phyloP scores from a whole-genome alignment of 1,140 invertebrate species.

The Laodelphax striatellus region DNA sequence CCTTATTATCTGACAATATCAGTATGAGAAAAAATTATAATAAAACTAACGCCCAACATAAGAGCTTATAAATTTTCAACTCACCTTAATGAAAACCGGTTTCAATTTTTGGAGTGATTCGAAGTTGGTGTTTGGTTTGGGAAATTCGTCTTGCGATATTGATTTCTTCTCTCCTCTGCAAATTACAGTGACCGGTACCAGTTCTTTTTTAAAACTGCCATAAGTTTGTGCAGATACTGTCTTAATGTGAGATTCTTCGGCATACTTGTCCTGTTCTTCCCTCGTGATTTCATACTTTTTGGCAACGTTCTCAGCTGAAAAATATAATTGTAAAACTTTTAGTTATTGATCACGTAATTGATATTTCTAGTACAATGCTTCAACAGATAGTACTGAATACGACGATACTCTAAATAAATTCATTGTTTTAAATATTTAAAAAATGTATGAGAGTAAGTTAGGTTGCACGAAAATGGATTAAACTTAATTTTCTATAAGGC shows the following conservation, averaged over 20 bases:
- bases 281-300: conserved; percentile 54
- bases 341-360: too few species aligned
- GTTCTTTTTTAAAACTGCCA: conserved; percentile 60
- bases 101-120: conserved; percentile 47
- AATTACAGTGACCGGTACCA: conserved; percentile 45
- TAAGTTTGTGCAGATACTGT: conserved; percentile 47
- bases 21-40: too few species aligned
- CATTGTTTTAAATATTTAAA: too few species aligned
- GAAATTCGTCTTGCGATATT: conserved; percentile 51
- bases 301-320: conserved; percentile 65
- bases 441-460: too few species aligned
- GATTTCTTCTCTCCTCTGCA: conserved; percentile 37
- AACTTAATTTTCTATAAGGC: too few species aligned
- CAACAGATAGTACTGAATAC: too few species aligned
- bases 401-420: too few species aligned
- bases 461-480: too few species aligned
- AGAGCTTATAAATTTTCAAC: background rate
- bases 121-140: conserved; percentile 44
- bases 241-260: conserved; percentile 58
- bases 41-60: background rate
- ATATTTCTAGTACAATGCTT: too few species aligned
- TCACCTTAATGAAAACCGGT: conserved; percentile 49
- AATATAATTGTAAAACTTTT: too few species aligned
- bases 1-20: too few species aligned
- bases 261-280: conserved; percentile 64